phyloP scores from a whole-genome alignment of 2,797 vertebrate species.

The Sebastes miniatus region DNA sequence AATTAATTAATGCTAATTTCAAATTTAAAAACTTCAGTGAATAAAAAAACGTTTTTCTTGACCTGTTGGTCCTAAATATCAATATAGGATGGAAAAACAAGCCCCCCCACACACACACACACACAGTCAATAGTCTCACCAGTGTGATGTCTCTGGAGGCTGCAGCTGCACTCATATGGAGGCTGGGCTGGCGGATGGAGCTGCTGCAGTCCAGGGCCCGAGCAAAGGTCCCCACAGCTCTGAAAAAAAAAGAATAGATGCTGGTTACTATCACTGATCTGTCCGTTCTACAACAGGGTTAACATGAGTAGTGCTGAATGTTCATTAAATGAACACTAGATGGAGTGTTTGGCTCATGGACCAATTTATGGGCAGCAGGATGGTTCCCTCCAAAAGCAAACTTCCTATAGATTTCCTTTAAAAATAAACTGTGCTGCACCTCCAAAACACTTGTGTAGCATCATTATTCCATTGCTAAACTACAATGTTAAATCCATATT shows the following conservation, averaged over 20 bases:
- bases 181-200: constrained; percentile 95
- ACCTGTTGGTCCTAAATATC: neutral
- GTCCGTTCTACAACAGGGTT: neutral
- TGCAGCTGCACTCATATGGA: constrained; percentile 95
- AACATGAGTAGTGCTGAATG: neutral
- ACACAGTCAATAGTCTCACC: constrained; percentile 75
- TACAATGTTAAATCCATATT: neutral
- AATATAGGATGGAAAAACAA: neutral
- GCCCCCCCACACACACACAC: neutral
- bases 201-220: constrained; percentile 96
- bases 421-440: neutral
- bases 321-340: constrained; percentile 40
- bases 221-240: constrained; percentile 94
- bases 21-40: no score
- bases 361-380: neutral
- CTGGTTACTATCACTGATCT: neutral
- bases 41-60: no score
- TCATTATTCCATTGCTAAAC: neutral
- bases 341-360: constrained; percentile 11
- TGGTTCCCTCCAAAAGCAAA: constrained; percentile 32
- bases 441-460: neutral
- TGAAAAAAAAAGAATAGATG: constrained; percentile 48
- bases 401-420: neutral
- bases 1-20: neutral
- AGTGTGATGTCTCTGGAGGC: constrained; percentile 95